Evolutionary conservation across 1,140 invertebrate genomes (phyloP).

Genomic region (Eurosta solidaginis): DNA sequence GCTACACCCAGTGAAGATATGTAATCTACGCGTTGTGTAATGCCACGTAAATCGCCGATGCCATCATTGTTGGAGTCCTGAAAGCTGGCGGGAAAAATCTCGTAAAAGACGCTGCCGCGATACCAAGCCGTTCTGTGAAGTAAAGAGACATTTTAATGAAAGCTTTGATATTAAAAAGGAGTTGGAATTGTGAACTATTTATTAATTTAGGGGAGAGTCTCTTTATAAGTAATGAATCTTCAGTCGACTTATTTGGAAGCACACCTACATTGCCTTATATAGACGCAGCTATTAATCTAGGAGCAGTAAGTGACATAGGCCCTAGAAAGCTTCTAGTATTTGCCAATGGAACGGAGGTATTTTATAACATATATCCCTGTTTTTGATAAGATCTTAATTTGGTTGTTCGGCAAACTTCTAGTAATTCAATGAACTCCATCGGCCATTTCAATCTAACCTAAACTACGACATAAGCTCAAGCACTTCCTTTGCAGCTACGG

Average conservation of each 20-base stretch:
- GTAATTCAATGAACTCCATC: too few relatives aligned
- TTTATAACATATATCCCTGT: too few relatives aligned
- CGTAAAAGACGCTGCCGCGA: slow-evolving; percentile 79
- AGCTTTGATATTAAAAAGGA: neutral
- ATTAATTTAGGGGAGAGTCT: neutral
- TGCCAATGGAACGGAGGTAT: too few relatives aligned
- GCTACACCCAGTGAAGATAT: slow-evolving; percentile 69
- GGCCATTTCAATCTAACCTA: too few relatives aligned
- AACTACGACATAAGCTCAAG: too few relatives aligned
- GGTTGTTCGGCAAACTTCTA: too few relatives aligned
- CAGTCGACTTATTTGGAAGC: neutral
- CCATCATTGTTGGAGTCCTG: slow-evolving; percentile 77
- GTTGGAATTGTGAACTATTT: neutral
- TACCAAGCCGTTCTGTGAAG: slow-evolving; percentile 69
- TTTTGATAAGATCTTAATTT: too few relatives aligned
- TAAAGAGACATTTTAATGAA: neutral
- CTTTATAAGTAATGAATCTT: neutral
- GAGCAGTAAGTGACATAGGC: too few relatives aligned
- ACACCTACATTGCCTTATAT: too few relatives aligned
- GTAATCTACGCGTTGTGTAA: slow-evolving; percentile 71
- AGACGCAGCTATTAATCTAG: too few relatives aligned
- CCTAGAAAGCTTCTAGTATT: too few relatives aligned
- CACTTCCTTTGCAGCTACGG: too few relatives aligned
- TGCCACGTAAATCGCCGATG: slow-evolving; percentile 74
- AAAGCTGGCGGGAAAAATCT: slow-evolving; percentile 82